These are phyloP conservation scores for Porites lobata DNA, from an alignment of 92 coral and sea anemone genomes.

Conservation along the genomic window DNA sequence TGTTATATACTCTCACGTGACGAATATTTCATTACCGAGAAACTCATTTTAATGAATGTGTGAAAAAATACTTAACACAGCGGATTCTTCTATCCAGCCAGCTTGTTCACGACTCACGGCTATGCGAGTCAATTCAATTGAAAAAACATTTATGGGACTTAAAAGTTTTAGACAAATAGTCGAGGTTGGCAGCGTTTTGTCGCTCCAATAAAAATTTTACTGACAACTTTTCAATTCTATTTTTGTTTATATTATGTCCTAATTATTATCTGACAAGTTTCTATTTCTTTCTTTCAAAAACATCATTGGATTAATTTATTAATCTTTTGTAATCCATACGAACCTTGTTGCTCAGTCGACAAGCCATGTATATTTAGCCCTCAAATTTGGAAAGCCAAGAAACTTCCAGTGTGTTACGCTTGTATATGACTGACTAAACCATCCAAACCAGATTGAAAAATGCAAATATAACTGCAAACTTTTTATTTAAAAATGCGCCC, in stretches of 20 bases:
- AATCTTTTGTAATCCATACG: not conserved
- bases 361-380: not conserved
- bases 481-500: not conserved
- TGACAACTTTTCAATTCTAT: not conserved
- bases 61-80: no score
- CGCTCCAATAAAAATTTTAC: not conserved
- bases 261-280: slow-evolving; percentile 28
- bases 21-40: no score
- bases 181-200: not conserved
- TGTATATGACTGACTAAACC: not conserved
- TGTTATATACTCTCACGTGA: no score
- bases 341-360: slow-evolving; percentile 5
- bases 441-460: not conserved
- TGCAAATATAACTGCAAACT: not conserved
- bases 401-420: not conserved
- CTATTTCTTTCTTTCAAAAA: not conserved
- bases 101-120: not conserved
- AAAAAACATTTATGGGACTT: not conserved
- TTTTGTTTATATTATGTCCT: slow-evolving; percentile 6
- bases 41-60: no score
- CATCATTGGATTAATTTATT: not conserved
- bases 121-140: not conserved
- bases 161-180: not conserved
- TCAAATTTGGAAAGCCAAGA: not conserved
- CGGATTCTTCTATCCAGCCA: not conserved